Base-by-base conservation (phyloP, 2,888 invertebrate genomes). In the Drosophila heteroneura region DNA sequence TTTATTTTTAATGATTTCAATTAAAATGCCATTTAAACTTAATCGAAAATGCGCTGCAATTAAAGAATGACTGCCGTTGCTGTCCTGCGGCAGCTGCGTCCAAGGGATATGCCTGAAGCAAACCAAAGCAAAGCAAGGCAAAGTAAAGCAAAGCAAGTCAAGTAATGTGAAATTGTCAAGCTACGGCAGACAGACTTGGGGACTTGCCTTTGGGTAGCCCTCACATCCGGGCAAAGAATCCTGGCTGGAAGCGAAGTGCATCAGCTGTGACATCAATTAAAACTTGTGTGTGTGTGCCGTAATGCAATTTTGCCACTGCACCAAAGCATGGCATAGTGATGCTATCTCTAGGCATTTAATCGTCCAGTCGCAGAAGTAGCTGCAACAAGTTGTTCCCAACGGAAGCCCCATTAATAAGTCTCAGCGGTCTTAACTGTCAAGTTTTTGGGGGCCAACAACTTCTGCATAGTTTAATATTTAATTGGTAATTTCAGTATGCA, bases 261-360 rank as follows among this genome's bases (percentile, higher is more conserved):
- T 77, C 79, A 79, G 85, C 77, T 85, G 86, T 63, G 78, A 72
- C 83, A 81, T 87, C 85, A 85, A 85, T 85, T 85, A 87, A 85
- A 85, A 87, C 68, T 85, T 85, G 72, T 73, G 73, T 62, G 64
- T 0, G 28, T 28, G 28, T 28, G 44, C 58, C 76, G 49, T 87
- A 88, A 87, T 85, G 85, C 85, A 81, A 88, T 85, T 87, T 22
- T 22, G 22, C 22, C 22, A 22, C 75, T 81, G 60, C 79, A 83
- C 68, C 85, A 67, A 72, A 70, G 75, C 57, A 77, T 14, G 28
- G n/a, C 65, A 57, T 32, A 57, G 68, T 71, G 73, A 74, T 59
- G 66, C 81, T 71, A 71, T 73, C 70, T 65, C 69, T 59, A 59
- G 57, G 35, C 65, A 69, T 71, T 75, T 57, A 57, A 32, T 56